These are phyloP conservation scores for Sciurus carolinensis DNA, from an alignment of 2,797 vertebrate species.

Conservation along the genomic window DNA sequence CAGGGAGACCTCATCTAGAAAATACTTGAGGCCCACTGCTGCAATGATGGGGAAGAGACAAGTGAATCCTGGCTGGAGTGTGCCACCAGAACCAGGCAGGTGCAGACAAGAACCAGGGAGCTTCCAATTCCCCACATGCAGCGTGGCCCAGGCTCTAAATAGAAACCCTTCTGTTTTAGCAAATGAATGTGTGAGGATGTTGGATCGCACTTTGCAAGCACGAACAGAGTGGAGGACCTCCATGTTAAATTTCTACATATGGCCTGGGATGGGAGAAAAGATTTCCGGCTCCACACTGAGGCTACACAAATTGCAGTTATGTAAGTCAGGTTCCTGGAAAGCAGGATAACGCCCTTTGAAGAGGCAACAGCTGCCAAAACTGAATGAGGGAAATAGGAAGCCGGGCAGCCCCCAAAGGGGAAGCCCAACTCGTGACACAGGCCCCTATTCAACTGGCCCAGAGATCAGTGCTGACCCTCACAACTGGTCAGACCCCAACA, in stretches of 20 bases:
- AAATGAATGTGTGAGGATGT: constrained; percentile 18
- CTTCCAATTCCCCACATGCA: constrained; percentile 25
- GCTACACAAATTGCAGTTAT: not conserved
- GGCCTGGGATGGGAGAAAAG: constrained; percentile 53
- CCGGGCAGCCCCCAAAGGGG: not conserved
- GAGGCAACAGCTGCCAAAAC: not conserved
- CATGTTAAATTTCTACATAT: constrained; percentile 18
- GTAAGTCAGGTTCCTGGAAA: constrained; percentile 54
- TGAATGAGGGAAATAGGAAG: not conserved
- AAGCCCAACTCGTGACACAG: not conserved
- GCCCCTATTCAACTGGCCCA: not conserved
- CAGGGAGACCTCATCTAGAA: not conserved
- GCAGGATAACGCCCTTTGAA: not conserved
- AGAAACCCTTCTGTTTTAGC: constrained; percentile 66
- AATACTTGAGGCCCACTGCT: not conserved
- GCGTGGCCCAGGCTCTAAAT: constrained; percentile 55
- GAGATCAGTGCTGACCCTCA: not conserved
- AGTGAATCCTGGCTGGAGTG: not conserved
- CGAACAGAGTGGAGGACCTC: constrained; percentile 36
- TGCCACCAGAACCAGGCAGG: constrained; percentile 3
- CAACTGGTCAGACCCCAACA: not conserved
- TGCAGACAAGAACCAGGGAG: not conserved
- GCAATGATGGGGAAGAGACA: not conserved
- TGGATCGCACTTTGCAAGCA: not conserved
- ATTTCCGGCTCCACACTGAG: not conserved